phyloP scores from a whole-genome alignment of 1,140 invertebrate genomes.

The Camponotus pennsylvanicus region DNA sequence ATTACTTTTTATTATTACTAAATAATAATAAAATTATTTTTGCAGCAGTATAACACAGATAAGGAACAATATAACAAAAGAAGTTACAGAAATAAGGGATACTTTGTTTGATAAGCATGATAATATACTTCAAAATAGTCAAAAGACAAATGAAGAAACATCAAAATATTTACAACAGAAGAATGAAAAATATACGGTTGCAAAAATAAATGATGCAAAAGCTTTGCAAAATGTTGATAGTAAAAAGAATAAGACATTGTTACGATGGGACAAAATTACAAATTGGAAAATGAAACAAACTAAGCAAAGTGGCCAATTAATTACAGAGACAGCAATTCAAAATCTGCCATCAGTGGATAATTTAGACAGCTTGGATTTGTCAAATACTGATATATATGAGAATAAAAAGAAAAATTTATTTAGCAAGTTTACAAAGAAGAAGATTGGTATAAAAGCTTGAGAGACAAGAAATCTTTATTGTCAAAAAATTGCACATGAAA shows the following conservation, averaged over 20 bases:
- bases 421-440: constrained; percentile 53
- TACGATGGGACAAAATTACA: constrained; percentile 45
- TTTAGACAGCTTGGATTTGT: constrained; percentile 34
- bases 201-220: constrained; percentile 6
- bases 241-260: constrained; percentile 37
- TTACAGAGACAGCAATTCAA: constrained; percentile 3
- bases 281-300: constrained; percentile 32
- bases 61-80: background rate
- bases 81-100: constrained; percentile 20
- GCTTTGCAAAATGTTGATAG: background rate
- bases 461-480: background rate
- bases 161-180: constrained; percentile 2
- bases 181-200: background rate
- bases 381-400: background rate
- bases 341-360: constrained; percentile 59
- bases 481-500: background rate
- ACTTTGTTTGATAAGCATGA: background rate
- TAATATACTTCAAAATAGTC: background rate
- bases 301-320: constrained; percentile 25
- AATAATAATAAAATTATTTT: background rate
- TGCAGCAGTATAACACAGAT: background rate
- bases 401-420: constrained; percentile 49
- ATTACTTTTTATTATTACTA: background rate
- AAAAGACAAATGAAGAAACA: constrained; percentile 9
- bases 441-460: constrained; percentile 43